Evolutionary conservation across 2,797 vertebrate species (phyloP).

Genomic region (Squalus acanthias): DNA sequence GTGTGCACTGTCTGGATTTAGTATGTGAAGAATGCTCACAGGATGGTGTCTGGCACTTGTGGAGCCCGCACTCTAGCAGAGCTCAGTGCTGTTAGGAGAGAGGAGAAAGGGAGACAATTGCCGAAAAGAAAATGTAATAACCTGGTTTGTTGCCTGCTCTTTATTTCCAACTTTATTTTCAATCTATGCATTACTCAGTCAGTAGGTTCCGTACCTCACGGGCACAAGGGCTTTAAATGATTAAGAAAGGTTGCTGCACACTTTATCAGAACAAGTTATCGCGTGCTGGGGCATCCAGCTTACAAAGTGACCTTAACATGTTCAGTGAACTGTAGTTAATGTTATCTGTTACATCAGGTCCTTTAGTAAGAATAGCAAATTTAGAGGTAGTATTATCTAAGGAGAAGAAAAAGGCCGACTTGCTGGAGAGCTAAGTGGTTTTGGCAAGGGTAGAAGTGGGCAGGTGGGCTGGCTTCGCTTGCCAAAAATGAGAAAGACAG

Average conservation of each 20-base stretch:
- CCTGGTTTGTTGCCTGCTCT: neutral
- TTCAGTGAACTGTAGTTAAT: conserved; percentile 54
- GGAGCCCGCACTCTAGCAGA: neutral
- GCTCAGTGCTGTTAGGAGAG: neutral
- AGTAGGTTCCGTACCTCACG: neutral
- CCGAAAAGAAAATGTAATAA: neutral
- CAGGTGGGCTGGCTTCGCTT: conserved; percentile 58
- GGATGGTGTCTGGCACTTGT: neutral
- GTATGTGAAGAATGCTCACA: neutral
- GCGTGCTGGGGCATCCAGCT: conserved; percentile 57
- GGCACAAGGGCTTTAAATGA: neutral
- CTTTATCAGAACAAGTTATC: conserved; percentile 45
- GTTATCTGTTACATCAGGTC: conserved; percentile 54
- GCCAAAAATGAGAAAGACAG: conserved; percentile 50
- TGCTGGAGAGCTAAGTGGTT: conserved; percentile 28
- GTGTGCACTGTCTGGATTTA: neutral
- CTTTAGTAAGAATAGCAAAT: conserved; percentile 54
- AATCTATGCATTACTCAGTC: neutral
- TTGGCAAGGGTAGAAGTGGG: conserved; percentile 37
- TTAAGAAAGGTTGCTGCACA: neutral
- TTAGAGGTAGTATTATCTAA: conserved; percentile 44
- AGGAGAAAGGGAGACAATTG: neutral
- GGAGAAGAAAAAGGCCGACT: conserved; percentile 39
- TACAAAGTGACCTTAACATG: conserved; percentile 53
- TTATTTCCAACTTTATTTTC: neutral